phyloP scores from a whole-genome alignment of 2,888 invertebrate species.

The Clunio marinus region DNA sequence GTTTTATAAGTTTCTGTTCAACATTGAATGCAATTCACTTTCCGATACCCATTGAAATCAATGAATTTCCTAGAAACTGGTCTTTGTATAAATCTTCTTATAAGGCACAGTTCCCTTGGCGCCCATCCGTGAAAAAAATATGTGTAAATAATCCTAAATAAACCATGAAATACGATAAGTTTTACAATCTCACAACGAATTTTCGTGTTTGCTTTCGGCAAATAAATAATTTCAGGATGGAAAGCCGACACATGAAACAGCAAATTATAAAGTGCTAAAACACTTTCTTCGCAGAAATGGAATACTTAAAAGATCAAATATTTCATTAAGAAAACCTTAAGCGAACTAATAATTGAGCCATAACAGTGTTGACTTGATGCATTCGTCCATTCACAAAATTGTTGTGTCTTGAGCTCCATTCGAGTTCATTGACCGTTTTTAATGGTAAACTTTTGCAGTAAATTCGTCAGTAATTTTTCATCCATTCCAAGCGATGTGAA shows the following conservation, averaged over 20 bases:
- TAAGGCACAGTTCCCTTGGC: background rate
- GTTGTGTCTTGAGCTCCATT: background rate
- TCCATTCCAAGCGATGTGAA: too few species aligned
- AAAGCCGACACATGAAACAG: background rate
- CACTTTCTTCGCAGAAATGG: background rate
- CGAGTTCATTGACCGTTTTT: too few species aligned
- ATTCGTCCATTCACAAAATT: background rate
- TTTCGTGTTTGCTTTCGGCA: background rate
- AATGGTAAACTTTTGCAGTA: too few species aligned
- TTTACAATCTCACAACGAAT: background rate
- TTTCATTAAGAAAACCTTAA: constrained; percentile 4
- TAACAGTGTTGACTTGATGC: background rate
- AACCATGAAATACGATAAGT: constrained; percentile 4
- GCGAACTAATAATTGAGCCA: background rate
- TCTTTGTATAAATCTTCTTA: background rate
- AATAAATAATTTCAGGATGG: too few species aligned
- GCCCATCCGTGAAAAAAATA: background rate
- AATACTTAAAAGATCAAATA: background rate
- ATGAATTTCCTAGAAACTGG: background rate
- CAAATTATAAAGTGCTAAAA: constrained; percentile 19
- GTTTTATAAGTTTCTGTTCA: too few species aligned
- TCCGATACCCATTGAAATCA: too few species aligned
- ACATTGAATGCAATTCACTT: too few species aligned
- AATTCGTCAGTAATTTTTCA: too few species aligned
- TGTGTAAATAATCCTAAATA: constrained; percentile 10